Base-by-base conservation (phyloP, 2,797 vertebrate species). In the Phrynocephalus vlangalii region DNA sequence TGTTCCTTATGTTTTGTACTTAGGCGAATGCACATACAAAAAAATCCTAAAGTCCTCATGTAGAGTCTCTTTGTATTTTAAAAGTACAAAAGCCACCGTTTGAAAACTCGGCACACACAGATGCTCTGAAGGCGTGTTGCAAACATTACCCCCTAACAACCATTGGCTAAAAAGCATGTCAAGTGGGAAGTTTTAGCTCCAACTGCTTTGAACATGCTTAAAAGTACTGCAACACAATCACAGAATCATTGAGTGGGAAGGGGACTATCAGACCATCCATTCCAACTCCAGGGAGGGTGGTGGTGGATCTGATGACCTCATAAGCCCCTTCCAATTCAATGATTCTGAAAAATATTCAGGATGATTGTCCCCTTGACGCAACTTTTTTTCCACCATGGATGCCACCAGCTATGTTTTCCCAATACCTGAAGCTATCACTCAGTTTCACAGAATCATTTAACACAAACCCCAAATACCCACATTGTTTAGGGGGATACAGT, bases 41-140 rank as follows among this genome's bases (percentile, higher is more conserved):
- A n/a, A 82, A 67, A 50, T 38, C 38, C 38, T 44, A 81, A 33
- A 28, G 30, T 10, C 0, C 63, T 38, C 15, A 70, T 56, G 79
- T 60, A 60, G 67, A 86, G 66, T 20, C 60, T 63, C 20, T 52
- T 75, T 75, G 50, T 66, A 30, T 66, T 82, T 48, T n/a, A 63
- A 80, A 63, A 73, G 33, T 1, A n/a, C 16, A 33, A 82, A 87
- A 70, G 5, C 22, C 48, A 56, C 63, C 38, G 4, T 56, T 30
- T 83, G 72, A 87, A 87, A 82, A 26, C 9, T 52, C 56, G 50
- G 60, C 15, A 33, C 38, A 66, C 70, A 81, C 78, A 86, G 70
- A 66, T 50, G 38, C 70, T 67, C 28, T 13, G 38, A 85, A 66
- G 50, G 33, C 15, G 70, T 79, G 28, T 8, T 77, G 48, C n/a